phyloP scores from a whole-genome alignment of 2,888 invertebrate genomes.

The Ctena decussata region DNA sequence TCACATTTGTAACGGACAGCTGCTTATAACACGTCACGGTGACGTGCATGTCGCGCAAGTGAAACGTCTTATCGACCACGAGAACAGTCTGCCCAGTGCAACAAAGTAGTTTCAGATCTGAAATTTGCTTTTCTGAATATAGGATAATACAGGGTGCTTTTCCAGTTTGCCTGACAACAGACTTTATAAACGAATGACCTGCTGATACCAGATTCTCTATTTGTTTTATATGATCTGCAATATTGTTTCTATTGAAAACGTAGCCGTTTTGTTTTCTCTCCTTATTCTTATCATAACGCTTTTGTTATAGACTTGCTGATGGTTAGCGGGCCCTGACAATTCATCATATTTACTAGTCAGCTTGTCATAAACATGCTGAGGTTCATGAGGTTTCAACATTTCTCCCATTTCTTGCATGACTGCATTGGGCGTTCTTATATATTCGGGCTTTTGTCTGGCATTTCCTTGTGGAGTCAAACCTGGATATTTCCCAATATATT shows the following conservation, averaged over 20 bases:
- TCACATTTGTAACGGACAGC: background rate
- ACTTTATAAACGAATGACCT: slow-evolving; percentile 10
- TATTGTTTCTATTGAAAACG: background rate
- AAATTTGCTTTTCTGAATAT: slow-evolving; percentile 29
- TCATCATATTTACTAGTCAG: no score
- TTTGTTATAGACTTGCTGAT: no score
- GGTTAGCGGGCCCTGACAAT: no score
- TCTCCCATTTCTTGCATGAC: no score
- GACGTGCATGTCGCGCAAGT: slow-evolving; percentile 54
- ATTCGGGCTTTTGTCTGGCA: background rate
- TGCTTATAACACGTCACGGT: slow-evolving; percentile 57
- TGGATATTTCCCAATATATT: no score
- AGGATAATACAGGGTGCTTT: slow-evolving; percentile 20
- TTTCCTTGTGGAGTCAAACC: background rate
- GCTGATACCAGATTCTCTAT: background rate
- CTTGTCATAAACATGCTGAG: no score
- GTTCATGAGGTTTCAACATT: no score
- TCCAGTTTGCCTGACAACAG: slow-evolving; percentile 3
- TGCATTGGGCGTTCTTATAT: background rate
- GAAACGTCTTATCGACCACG: slow-evolving; percentile 54
- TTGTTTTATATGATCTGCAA: background rate
- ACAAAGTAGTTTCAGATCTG: slow-evolving; percentile 30
- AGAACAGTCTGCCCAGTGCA: slow-evolving; percentile 40
- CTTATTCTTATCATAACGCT: no score
- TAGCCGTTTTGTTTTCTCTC: background rate